Conservation (phyloP, 2,888 invertebrate species). For the Choreutis nemorana region DNA sequence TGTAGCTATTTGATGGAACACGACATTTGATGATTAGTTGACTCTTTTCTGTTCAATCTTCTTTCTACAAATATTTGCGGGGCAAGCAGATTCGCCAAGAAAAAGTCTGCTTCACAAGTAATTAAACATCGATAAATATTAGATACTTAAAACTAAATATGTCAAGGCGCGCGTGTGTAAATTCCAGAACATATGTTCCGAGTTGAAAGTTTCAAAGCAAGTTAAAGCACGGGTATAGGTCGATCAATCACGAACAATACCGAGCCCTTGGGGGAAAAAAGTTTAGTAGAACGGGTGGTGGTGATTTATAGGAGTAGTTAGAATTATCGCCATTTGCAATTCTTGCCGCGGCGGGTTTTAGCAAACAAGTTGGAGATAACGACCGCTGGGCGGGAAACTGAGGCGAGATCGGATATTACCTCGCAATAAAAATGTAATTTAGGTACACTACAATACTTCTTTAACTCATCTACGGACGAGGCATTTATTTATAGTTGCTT, state of each 20-base stretch:
- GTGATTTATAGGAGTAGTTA: conserved; percentile 62
- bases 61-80: too few species aligned
- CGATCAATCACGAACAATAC: conserved; percentile 58
- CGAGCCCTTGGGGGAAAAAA: conserved; percentile 54
- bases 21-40: too few species aligned
- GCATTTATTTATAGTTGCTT: background rate
- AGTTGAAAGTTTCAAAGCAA: background rate
- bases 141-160: background rate
- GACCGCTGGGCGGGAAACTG: conserved; percentile 23
- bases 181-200: conserved; percentile 41
- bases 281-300: conserved; percentile 41
- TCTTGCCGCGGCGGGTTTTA: conserved; percentile 43
- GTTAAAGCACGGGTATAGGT: conserved; percentile 38
- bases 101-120: too few species aligned
- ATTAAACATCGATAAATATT: too few species aligned
- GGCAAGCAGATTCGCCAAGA: too few species aligned
- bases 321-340: conserved; percentile 66
- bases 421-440: background rate
- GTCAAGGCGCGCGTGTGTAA: conserved; percentile 6
- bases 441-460: background rate
- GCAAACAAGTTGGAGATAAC: conserved; percentile 52
- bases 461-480: background rate
- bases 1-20: too few species aligned
- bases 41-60: too few species aligned
- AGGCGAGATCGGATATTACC: conserved; percentile 8